Percentiles rank a stretch among this genome's conserved stretches.
Conservation (phyloP, 2,797 vertebrate species). For the Cetoscarus ocellatus region DNA sequence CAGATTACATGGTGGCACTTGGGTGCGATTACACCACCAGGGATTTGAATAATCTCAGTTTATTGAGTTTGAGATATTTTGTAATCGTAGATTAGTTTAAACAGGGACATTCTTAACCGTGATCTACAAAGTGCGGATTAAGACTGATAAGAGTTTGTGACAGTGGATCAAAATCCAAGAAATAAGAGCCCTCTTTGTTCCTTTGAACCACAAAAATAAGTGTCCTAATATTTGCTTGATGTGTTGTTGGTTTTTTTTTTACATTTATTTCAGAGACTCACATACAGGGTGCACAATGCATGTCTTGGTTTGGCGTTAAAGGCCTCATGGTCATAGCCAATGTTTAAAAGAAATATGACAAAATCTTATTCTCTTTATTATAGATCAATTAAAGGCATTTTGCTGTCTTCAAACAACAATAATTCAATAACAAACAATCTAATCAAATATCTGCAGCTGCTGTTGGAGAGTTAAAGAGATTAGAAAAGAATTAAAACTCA, state of each 20-base stretch:
- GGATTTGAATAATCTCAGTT: conserved; percentile 84
- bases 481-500: too few relatives aligned
- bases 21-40: conserved; percentile 70
- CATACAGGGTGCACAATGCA: too few relatives aligned
- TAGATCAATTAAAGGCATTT: too few relatives aligned
- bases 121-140: conserved; percentile 68
- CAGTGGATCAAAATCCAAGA: conserved; percentile 36
- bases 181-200: conserved; percentile 28
- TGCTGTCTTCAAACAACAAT: too few relatives aligned
- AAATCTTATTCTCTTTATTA: too few relatives aligned
- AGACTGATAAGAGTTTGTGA: conserved; percentile 56
- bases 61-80: conserved; percentile 79
- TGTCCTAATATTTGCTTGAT: not conserved
- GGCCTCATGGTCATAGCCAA: too few relatives aligned
- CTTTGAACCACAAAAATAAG: not conserved
- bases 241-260: not conserved
- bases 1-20: conserved; percentile 78
- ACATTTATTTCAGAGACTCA: too few relatives aligned
- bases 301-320: too few relatives aligned
- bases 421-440: too few relatives aligned
- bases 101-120: conserved; percentile 62
- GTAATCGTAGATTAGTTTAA: conserved; percentile 80
- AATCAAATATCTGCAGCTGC: too few relatives aligned
- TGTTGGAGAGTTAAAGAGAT: too few relatives aligned
- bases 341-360: too few relatives aligned